Conservation (phyloP, 2,113 vertebrate species). For the Murina feae region DNA sequence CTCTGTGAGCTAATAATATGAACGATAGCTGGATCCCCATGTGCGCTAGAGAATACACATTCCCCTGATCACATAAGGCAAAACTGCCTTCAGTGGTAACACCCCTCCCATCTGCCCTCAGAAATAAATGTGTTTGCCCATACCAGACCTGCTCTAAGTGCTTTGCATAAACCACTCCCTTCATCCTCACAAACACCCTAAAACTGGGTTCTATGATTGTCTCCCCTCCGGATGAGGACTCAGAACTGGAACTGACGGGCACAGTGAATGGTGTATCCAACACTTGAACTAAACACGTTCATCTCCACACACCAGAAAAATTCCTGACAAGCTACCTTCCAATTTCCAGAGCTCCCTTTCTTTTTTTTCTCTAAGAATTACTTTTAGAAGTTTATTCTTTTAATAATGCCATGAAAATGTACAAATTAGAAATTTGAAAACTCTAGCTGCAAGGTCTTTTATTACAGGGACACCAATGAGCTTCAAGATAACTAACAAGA, state of each 20-base stretch:
- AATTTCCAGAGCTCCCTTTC: not conserved
- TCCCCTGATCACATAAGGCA: not conserved
- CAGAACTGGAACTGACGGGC: not conserved
- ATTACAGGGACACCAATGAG: not conserved
- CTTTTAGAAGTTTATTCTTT: not conserved
- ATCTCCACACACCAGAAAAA: not conserved
- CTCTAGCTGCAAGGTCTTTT: not conserved
- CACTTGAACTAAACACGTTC: not conserved
- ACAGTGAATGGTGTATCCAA: not conserved
- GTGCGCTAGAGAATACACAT: not conserved
- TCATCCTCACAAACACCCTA: not conserved
- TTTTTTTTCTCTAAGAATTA: not conserved
- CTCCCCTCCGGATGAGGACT: not conserved
- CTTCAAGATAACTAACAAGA: not conserved
- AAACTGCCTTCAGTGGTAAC: not conserved
- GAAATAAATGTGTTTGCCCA: not conserved
- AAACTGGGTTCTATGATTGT: not conserved
- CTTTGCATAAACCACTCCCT: not conserved
- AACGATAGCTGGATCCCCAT: not conserved
- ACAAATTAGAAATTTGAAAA: not conserved
- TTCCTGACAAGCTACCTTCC: not conserved
- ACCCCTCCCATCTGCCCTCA: not conserved
- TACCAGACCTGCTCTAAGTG: not conserved
- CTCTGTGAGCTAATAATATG: not conserved
- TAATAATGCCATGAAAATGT: not conserved